Conservation (phyloP, 2,113 vertebrate species). For the Perca fluviatilis region DNA sequence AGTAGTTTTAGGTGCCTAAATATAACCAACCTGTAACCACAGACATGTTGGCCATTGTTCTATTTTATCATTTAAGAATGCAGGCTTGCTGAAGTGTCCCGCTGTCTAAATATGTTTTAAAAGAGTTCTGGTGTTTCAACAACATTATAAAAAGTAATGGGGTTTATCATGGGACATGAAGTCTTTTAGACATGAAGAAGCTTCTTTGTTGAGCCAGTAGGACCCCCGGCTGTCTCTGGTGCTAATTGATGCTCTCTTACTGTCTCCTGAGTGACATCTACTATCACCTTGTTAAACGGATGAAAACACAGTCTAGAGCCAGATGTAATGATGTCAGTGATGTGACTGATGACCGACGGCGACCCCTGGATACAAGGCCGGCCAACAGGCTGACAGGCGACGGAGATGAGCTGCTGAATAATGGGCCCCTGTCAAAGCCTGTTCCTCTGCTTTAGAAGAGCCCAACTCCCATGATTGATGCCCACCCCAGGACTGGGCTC, state of each 20-base stretch:
- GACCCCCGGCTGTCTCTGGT: background rate
- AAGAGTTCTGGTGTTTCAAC: too few relatives aligned
- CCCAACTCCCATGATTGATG: conserved; percentile 64
- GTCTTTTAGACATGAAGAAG: background rate
- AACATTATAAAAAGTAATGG: too few relatives aligned
- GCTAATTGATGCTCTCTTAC: conserved; percentile 9
- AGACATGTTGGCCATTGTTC: too few relatives aligned
- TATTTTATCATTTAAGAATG: too few relatives aligned
- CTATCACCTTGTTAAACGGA: conserved; percentile 34
- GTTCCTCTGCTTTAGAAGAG: conserved; percentile 39
- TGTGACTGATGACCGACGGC: conserved; percentile 52
- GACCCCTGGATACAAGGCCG: conserved; percentile 43
- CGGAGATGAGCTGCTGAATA: conserved; percentile 70
- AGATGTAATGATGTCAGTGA: conserved; percentile 21
- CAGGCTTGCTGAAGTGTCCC: too few relatives aligned
- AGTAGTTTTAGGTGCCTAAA: too few relatives aligned
- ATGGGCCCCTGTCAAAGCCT: conserved; percentile 62
- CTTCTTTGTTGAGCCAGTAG: background rate
- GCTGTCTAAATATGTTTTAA: too few relatives aligned
- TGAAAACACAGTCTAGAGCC: conserved; percentile 12
- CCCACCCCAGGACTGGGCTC: conserved; percentile 38
- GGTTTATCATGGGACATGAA: background rate
- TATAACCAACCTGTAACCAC: too few relatives aligned
- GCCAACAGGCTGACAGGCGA: conserved; percentile 57
- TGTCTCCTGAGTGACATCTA: conserved; percentile 25